Conservation (phyloP, 2,113 vertebrate genomes). For the Orthonyx spaldingii region DNA sequence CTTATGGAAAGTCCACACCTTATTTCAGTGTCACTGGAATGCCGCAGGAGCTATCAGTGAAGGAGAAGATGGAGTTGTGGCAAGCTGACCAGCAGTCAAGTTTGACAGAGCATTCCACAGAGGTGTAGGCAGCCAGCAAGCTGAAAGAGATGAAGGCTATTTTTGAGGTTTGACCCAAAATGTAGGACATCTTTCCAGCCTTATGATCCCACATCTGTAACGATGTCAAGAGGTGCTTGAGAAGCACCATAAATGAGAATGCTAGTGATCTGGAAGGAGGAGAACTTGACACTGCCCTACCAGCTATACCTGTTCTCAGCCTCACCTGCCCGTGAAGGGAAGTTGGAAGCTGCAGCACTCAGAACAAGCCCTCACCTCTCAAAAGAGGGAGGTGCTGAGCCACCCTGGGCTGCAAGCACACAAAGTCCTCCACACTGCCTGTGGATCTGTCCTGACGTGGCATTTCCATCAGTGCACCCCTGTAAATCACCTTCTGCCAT, state of each 20-base stretch:
- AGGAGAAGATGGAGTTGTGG: background rate
- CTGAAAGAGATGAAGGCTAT: background rate
- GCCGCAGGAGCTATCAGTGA: background rate
- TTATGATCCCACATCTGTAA: background rate
- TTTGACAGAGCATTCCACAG: background rate
- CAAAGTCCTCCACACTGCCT: accelerated
- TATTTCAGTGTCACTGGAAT: background rate
- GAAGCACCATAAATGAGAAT: background rate
- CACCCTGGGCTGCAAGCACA: background rate
- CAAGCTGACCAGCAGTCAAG: background rate
- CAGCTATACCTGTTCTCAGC: background rate
- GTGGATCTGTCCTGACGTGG: background rate
- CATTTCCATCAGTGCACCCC: background rate
- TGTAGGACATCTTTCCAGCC: background rate
- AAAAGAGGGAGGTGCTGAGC: background rate
- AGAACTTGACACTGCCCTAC: background rate
- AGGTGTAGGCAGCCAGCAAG: background rate
- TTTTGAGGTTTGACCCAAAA: background rate
- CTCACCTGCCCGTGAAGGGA: background rate
- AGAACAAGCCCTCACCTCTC: background rate
- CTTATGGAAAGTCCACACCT: background rate
- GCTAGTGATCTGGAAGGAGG: background rate
- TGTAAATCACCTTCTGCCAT: background rate
- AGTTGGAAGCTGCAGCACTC: background rate
- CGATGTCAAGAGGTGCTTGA: background rate